Evolutionary conservation across 2,113 vertebrate species (phyloP).

Genomic region (Notechis scutatus): DNA sequence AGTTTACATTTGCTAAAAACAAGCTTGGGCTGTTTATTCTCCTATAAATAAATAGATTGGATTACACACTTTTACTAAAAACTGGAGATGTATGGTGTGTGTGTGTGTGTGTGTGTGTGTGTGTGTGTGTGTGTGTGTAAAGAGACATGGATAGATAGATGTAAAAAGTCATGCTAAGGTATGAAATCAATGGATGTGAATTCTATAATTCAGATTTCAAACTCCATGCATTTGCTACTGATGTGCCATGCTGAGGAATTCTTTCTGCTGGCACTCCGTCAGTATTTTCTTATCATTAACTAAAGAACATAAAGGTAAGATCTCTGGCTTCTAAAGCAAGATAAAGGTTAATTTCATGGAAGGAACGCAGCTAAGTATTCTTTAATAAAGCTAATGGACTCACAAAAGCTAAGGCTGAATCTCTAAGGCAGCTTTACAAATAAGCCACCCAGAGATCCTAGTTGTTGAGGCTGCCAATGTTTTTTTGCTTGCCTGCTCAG

Average conservation of each 20-base stretch:
- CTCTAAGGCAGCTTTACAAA: neutral
- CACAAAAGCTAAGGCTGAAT: neutral
- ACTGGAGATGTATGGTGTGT: neutral
- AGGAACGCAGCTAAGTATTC: neutral
- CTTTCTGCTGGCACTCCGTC: neutral
- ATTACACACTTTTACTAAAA: neutral
- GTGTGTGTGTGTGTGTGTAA: too few species aligned
- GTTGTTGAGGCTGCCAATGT: neutral
- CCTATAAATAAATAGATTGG: neutral
- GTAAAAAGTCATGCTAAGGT: neutral
- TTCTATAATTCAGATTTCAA: neutral
- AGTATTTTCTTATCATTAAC: neutral
- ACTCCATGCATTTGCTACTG: neutral
- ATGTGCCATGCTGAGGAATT: neutral
- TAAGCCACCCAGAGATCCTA: neutral
- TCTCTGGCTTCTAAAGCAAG: neutral
- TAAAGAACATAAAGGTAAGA: slow-evolving; percentile 5
- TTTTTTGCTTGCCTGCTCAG: neutral
- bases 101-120: too few species aligned
- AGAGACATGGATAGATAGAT: neutral
- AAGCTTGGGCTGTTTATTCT: neutral
- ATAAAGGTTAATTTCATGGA: slow-evolving; percentile 3
- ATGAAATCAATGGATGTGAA: neutral
- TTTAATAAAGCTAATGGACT: neutral
- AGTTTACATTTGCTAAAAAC: neutral